Evolutionary conservation across 2,888 invertebrate genomes (phyloP).

Genomic region (Phymatocera aterrima): DNA sequence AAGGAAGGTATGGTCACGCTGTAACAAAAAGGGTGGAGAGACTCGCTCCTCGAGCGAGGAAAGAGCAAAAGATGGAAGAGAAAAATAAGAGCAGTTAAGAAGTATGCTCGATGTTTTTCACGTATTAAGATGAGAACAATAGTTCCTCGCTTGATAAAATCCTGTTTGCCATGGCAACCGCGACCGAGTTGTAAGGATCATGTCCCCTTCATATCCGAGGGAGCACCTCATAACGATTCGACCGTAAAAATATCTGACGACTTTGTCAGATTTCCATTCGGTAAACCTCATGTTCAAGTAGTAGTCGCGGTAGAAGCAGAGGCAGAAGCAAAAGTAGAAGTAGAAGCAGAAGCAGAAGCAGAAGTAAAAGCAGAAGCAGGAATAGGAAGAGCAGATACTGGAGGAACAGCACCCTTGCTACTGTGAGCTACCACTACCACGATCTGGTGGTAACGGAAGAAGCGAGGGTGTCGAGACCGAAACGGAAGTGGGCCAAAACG

Average conservation of each 20-base stretch:
- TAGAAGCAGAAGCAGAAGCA: neutral
- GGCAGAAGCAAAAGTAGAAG: neutral
- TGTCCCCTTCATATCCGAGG: neutral
- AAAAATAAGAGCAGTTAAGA: neutral
- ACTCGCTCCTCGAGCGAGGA: neutral
- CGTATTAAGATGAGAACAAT: neutral
- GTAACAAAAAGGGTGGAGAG: neutral
- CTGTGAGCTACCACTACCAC: no score
- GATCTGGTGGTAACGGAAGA: constrained; percentile 22
- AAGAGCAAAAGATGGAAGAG: neutral
- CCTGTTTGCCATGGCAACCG: neutral
- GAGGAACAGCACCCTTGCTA: neutral
- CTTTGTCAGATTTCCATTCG: constrained; percentile 34
- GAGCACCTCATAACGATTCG: neutral
- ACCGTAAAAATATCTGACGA: constrained; percentile 7
- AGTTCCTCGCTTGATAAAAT: constrained; percentile 19
- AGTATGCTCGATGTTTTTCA: neutral
- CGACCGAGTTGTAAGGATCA: neutral
- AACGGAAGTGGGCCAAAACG: constrained; percentile 57
- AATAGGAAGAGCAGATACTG: neutral
- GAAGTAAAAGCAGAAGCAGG: neutral
- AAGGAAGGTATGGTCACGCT: no score
- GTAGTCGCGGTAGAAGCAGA: neutral
- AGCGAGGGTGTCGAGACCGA: constrained; percentile 40
- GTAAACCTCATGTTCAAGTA: neutral